These are phyloP conservation scores for Montipora efflorescens DNA, from an alignment of 64 coral and sea anemone genomes.

Conservation along the genomic window DNA sequence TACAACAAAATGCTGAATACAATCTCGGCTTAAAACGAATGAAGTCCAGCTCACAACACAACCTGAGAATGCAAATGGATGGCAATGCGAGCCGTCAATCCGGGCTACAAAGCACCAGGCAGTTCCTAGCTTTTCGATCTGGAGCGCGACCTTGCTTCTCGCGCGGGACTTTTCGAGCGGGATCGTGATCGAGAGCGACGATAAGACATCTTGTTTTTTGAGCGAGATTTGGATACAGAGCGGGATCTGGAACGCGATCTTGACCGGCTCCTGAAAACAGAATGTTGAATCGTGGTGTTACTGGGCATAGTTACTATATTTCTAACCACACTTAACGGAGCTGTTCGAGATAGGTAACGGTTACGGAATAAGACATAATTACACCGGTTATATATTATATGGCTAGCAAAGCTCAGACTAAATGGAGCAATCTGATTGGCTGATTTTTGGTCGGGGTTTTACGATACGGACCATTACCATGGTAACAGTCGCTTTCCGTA, in stretches of 20 bases:
- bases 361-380: no score
- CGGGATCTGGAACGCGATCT: slow-evolving; percentile 44
- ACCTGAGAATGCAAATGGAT: not conserved
- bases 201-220: slow-evolving; percentile 1
- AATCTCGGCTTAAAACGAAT: not conserved
- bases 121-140: slow-evolving; percentile 40
- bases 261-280: slow-evolving; percentile 45
- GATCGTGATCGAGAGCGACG: slow-evolving; percentile 24
- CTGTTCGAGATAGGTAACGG: not conserved
- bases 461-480: no score
- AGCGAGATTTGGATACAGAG: slow-evolving; percentile 18
- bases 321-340: not conserved
- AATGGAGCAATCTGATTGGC: no score
- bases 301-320: not conserved
- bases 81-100: not conserved
- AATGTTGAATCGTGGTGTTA: no score
- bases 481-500: no score
- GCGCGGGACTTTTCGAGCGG: not conserved
- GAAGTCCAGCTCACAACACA: not conserved
- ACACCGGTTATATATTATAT: no score
- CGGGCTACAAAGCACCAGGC: not conserved
- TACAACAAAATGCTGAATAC: not conserved
- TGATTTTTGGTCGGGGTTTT: no score
- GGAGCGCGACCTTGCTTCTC: slow-evolving; percentile 53
- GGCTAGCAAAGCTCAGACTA: no score